These are phyloP conservation scores for Vireo griseus DNA, from an alignment of 2,797 vertebrate genomes.

Conservation along the genomic window DNA sequence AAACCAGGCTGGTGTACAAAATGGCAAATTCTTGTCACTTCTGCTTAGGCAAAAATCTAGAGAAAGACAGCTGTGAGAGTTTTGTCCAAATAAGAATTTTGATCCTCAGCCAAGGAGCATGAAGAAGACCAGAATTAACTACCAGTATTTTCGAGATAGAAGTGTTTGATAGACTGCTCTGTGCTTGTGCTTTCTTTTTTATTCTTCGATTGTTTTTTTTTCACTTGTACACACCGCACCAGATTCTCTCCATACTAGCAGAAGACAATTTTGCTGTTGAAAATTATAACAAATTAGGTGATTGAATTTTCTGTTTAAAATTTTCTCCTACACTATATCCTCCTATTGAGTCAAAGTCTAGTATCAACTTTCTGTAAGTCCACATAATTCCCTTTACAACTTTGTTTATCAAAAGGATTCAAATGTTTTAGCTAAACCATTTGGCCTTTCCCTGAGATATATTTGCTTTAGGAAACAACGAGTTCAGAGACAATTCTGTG, in stretches of 20 bases:
- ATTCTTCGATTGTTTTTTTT: background rate
- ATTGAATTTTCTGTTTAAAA: background rate
- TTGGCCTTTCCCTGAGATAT: constrained; percentile 35
- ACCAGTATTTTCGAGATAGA: constrained; percentile 44
- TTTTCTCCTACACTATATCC: background rate
- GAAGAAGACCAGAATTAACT: constrained; percentile 58
- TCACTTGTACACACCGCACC: background rate
- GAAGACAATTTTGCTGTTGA: background rate
- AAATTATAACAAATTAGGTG: background rate
- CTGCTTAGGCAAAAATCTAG: constrained; percentile 52
- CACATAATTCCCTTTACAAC: background rate
- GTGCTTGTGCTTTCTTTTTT: background rate
- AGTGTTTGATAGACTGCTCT: constrained; percentile 22
- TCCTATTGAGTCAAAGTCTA: background rate
- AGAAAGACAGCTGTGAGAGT: constrained; percentile 50
- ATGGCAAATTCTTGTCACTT: constrained; percentile 42
- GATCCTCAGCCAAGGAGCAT: constrained; percentile 56
- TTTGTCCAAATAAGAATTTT: constrained; percentile 60
- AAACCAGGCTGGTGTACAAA: constrained; percentile 47
- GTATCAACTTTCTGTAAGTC: background rate
- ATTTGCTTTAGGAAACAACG: constrained; percentile 36
- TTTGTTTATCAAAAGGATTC: background rate
- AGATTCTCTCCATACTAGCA: background rate
- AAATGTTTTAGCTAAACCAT: background rate
- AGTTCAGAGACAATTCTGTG: background rate